Conservation (phyloP, 92 coral and sea anemone species). For the Epizoanthus stellaris region DNA sequence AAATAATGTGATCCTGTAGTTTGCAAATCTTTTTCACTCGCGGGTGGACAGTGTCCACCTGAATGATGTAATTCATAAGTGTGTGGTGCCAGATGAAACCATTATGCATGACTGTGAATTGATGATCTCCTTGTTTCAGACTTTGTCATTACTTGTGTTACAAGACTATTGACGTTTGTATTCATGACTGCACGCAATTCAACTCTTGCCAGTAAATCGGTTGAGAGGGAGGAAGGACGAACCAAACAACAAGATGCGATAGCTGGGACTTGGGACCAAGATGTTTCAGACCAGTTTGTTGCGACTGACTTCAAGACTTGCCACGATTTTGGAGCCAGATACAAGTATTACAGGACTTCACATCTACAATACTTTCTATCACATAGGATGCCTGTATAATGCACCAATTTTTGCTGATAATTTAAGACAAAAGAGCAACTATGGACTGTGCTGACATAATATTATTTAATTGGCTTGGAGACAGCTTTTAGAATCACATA, state of each 20-base stretch:
- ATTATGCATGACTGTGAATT: background rate
- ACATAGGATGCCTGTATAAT: background rate
- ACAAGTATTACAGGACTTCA: background rate
- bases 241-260: background rate
- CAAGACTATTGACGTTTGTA: background rate
- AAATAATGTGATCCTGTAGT: too few species aligned
- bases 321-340: conserved; percentile 14
- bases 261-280: background rate
- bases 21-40: too few species aligned
- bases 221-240: background rate
- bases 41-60: too few species aligned
- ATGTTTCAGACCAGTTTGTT: background rate
- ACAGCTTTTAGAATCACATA: too few species aligned
- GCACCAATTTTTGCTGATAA: background rate
- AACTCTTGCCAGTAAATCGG: background rate
- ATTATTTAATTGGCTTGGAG: too few species aligned
- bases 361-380: background rate
- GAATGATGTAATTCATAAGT: too few species aligned
- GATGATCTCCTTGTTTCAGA: background rate
- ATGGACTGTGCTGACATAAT: too few species aligned
- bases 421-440: background rate
- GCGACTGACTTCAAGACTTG: conserved; percentile 17
- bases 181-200: background rate
- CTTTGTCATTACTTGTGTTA: too few species aligned
- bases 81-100: too few species aligned